Percentiles rank a stretch among this genome's conserved stretches.
These are phyloP conservation scores for Sebastes goodei DNA, from an alignment of 2,797 vertebrate genomes.

Conservation along the genomic window DNA sequence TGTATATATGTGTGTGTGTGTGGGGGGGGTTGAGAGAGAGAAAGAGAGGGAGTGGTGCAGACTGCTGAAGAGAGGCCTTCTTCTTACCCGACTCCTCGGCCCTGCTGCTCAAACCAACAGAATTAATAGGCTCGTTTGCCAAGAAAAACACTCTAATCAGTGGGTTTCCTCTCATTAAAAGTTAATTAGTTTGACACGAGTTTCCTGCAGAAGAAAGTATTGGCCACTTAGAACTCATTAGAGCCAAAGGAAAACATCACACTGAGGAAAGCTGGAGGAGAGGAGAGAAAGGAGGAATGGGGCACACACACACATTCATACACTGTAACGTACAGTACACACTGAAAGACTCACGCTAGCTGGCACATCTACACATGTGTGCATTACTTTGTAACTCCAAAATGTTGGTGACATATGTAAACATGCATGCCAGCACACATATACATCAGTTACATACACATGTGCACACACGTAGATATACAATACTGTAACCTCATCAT, in stretches of 20 bases:
- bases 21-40: too few relatives aligned
- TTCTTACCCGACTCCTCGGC: slow-evolving; percentile 68
- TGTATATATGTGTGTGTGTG: slow-evolving; percentile 2
- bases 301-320: slow-evolving; percentile 20
- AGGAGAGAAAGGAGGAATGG: slow-evolving; percentile 56
- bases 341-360: slow-evolving; percentile 34
- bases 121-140: slow-evolving; percentile 88
- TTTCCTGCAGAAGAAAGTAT: slow-evolving; percentile 88
- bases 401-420: slow-evolving; percentile 54
- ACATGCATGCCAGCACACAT: slow-evolving; percentile 54
- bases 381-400: slow-evolving; percentile 48
- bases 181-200: slow-evolving; percentile 89
- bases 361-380: slow-evolving; percentile 37
- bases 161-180: slow-evolving; percentile 91
- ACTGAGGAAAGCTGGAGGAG: slow-evolving; percentile 70
- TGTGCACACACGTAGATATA: not conserved
- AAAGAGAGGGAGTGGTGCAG: slow-evolving; percentile 44
- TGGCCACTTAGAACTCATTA: slow-evolving; percentile 89
- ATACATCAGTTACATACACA: slow-evolving; percentile 31
- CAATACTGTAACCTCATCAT: slow-evolving; percentile 6
- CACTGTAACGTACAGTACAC: slow-evolving; percentile 20
- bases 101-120: slow-evolving; percentile 81
- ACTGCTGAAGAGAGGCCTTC: slow-evolving; percentile 69
- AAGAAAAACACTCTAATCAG: slow-evolving; percentile 92
- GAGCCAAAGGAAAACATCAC: slow-evolving; percentile 84